Evolutionary conservation across 2,888 invertebrate species (phyloP).

Genomic region (Nycteola revayana): DNA sequence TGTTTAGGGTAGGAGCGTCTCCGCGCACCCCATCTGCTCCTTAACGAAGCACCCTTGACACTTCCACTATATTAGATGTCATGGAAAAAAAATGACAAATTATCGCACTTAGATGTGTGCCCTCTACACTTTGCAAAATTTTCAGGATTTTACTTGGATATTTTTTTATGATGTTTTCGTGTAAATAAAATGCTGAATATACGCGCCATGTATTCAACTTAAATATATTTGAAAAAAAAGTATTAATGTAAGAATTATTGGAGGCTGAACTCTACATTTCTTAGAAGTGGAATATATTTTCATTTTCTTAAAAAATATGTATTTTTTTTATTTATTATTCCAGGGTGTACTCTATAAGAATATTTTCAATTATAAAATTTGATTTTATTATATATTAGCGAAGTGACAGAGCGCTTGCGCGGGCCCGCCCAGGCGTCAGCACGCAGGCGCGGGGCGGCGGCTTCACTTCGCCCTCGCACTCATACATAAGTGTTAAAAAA

Average conservation of each 20-base stretch:
- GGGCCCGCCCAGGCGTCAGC: conserved; percentile 56
- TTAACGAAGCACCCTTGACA: conserved; percentile 15
- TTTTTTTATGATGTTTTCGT: conserved; percentile 28
- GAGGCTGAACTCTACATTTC: conserved; percentile 22
- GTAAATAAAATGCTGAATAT: conserved; percentile 27
- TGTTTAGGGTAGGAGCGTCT: conserved; percentile 56
- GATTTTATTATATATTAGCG: conserved; percentile 15
- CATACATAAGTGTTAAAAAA: conserved; percentile 48
- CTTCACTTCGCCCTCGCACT: conserved; percentile 54
- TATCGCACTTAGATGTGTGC: conserved; percentile 39
- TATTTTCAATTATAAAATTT: conserved; percentile 36
- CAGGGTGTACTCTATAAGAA: conserved; percentile 18
- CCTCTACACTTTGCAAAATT: conserved; percentile 40
- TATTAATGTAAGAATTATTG: conserved; percentile 4
- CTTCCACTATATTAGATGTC: conserved; percentile 23
- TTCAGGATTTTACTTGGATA: conserved; percentile 29
- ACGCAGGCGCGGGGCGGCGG: conserved; percentile 54
- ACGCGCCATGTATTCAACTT: conserved; percentile 35
- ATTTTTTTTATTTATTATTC: conserved; percentile 45
- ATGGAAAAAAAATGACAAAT: conserved; percentile 59
- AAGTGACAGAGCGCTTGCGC: conserved; percentile 18
- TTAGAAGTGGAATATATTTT: conserved; percentile 24
- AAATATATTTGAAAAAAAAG: conserved; percentile 30
- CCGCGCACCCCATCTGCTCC: conserved; percentile 55
- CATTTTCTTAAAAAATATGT: conserved; percentile 20